Conservation (phyloP, 2,113 vertebrate species). For the Lamprologus tigripictilis region DNA sequence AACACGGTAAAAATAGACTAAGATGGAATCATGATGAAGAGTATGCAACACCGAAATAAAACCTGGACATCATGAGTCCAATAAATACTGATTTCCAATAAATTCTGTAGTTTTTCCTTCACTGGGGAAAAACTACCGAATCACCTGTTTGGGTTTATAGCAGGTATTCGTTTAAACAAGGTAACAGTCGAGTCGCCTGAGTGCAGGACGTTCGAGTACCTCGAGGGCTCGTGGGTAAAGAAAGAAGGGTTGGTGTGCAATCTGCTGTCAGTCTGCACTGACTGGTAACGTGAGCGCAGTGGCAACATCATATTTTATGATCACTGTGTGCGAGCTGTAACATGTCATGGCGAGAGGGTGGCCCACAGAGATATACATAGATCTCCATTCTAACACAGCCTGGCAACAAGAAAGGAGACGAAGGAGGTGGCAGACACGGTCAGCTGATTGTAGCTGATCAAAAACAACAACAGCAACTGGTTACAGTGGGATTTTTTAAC, state of each 20-base stretch:
- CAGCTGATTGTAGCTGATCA: background rate
- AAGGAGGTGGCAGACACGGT: too few species aligned
- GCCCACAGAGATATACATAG: accelerated
- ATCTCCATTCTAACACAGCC: background rate
- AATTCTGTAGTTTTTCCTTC: too few species aligned
- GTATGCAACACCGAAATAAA: background rate
- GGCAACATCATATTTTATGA: background rate
- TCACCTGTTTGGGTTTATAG: background rate
- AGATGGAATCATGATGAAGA: background rate
- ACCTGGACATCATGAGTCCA: background rate
- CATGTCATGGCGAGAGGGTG: background rate
- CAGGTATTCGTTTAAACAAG: accelerated
- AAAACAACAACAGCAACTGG: background rate
- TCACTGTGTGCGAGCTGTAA: background rate
- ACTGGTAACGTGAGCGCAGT: accelerated
- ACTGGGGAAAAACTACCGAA: too few species aligned
- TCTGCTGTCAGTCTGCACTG: background rate
- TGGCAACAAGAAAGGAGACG: background rate
- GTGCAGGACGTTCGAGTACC: background rate
- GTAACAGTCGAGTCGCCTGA: background rate
- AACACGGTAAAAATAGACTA: accelerated
- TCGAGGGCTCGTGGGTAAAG: background rate
- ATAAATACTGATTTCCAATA: background rate
- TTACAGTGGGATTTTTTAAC: background rate
- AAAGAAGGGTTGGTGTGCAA: background rate